Percentiles rank a stretch among this genome's conserved stretches.
Conservation (phyloP, 2,797 vertebrate species). For the Geotrypetes seraphini region DNA sequence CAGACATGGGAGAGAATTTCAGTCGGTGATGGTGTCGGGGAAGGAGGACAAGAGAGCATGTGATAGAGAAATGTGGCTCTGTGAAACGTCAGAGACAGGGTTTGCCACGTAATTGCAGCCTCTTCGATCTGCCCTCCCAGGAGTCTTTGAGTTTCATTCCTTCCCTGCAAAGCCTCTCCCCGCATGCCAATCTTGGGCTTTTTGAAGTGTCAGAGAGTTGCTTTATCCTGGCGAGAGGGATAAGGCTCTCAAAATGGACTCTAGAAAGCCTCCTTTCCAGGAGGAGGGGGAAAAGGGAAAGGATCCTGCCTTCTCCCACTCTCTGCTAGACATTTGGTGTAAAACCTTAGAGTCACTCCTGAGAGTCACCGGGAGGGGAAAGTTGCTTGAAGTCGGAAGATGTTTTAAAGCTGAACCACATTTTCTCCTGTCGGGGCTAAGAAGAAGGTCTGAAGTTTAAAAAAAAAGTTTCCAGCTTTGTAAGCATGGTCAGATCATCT, state of each 20-base stretch:
- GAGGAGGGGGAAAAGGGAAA: conserved; percentile 27
- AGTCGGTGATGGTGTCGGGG: no score
- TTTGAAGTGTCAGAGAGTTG: conserved; percentile 67
- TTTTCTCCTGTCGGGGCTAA: no score
- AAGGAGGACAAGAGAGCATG: no score
- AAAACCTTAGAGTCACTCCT: conserved; percentile 53
- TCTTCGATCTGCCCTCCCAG: conserved; percentile 54
- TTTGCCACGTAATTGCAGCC: conserved; percentile 77
- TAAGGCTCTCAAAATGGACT: conserved; percentile 28
- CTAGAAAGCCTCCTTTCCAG: no score
- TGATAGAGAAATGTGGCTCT: no score
- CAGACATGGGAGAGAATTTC: no score
- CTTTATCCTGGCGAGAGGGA: conserved; percentile 24
- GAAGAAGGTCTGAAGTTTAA: no score
- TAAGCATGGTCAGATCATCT: no score
- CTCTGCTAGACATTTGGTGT: conserved; percentile 68
- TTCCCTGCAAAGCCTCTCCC: no score
- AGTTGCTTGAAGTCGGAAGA: conserved; percentile 41
- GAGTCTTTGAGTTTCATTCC: no score
- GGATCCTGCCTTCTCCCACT: conserved; percentile 49
- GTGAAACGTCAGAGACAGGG: conserved; percentile 71
- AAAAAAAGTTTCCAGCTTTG: no score
- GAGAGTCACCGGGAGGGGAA: conserved; percentile 36
- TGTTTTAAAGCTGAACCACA: conserved; percentile 42
- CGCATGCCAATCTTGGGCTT: conserved; percentile 54